Base-by-base conservation (phyloP, 2,113 vertebrate species). In the Ictalurus furcatus region DNA sequence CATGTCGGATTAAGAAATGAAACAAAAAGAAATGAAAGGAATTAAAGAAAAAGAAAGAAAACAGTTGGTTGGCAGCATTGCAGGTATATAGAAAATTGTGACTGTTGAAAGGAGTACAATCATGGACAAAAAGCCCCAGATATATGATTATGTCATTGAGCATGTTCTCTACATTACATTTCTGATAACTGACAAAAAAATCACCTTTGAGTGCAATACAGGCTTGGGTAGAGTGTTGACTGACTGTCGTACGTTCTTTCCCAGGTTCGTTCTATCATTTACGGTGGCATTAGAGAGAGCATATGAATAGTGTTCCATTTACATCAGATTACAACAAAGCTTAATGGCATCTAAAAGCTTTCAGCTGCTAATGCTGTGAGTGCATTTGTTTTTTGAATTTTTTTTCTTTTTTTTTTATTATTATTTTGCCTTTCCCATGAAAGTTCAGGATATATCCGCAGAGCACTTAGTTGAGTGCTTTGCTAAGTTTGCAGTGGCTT, bases 331-430 rank as follows among this genome's bases (percentile, higher is more conserved):
- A 91, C 92, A 91, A 88, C 89, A 92, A 92, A 92, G 90, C 91
- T 91, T 86, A 92, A 93, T 92, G 78, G 92, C 88, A 91, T 92
- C 83, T 91, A 92, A 92, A 93, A 94, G 91, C 93, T 90, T 71
- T 88, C 91, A 86, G 88, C 85, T 90, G 89, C 90, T 91, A 88
- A 92, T 91, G 87, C 90, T 87, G 90, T 90, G 90, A 93, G 87
- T 87, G 91, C 91, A 93, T 91, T 90, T 40, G 91, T 90, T 92
- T 65, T 63, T 83, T 37, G 44, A 4, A 7, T 52, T 52, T 37
- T 80, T 17, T 30, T 11, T 6, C 56, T 52, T 74, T 34, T 61
- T 40, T 30, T 54, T 52, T 30, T 58, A 0, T 17, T 58, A 6
- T 84, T 54, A 85, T 85, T 85, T 85, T 79, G 69, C 74, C 87